Evolutionary conservation across 2,797 vertebrate genomes (phyloP).

Genomic region (Lophotriccus pileatus): DNA sequence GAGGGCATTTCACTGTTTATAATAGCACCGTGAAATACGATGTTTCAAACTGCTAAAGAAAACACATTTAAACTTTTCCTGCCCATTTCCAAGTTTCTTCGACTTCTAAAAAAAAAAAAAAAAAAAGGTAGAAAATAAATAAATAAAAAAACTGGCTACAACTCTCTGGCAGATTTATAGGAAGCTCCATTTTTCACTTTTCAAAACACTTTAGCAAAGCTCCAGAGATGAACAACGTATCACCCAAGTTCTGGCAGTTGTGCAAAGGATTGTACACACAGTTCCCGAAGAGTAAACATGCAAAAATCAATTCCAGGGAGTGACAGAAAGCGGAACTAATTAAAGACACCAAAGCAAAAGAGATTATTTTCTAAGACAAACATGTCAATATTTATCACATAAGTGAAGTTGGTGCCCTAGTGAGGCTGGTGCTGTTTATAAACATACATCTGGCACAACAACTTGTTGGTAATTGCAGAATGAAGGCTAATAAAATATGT

Average conservation of each 20-base stretch:
- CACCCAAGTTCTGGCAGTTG: neutral
- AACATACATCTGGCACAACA: neutral
- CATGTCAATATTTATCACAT: neutral
- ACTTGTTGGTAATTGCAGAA: neutral
- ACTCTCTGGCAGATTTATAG: constrained; percentile 54
- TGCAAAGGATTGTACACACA: neutral
- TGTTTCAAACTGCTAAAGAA: constrained; percentile 64
- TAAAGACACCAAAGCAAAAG: neutral
- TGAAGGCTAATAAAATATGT: neutral
- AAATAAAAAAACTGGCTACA: neutral
- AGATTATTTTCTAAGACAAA: neutral
- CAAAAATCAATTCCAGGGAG: neutral
- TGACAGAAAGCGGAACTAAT: constrained; percentile 47
- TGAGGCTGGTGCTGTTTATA: neutral
- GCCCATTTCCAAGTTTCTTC: constrained; percentile 30
- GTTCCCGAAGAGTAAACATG: neutral
- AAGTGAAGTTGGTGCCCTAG: neutral
- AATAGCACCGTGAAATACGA: constrained; percentile 56
- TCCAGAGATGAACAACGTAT: neutral
- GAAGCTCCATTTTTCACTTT: constrained; percentile 41
- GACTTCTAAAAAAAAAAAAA: neutral
- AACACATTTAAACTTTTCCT: constrained; percentile 57
- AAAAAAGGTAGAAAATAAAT: neutral
- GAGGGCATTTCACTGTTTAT: constrained; percentile 75
- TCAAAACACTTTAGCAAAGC: constrained; percentile 26